phyloP scores from a whole-genome alignment of 2,888 invertebrate genomes.

The Diachrysia chrysitis region DNA sequence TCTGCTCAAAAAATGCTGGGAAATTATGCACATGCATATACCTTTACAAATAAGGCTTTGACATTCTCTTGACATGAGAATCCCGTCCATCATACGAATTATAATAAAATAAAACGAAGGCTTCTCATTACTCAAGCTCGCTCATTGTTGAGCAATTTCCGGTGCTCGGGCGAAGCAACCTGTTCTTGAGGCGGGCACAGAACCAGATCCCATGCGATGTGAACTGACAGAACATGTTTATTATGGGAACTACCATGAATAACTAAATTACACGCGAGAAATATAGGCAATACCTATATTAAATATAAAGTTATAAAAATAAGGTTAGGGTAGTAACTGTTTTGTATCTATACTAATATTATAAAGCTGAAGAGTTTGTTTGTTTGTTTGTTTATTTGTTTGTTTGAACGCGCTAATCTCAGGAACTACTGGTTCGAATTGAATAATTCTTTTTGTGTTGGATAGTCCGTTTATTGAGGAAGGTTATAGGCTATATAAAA shows the following conservation, averaged over 20 bases:
- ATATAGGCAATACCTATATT: neutral
- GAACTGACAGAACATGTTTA: constrained; percentile 16
- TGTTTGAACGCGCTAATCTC: too few relatives aligned
- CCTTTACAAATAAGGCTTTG: neutral
- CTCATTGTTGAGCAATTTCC: constrained; percentile 58
- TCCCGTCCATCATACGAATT: constrained; percentile 27
- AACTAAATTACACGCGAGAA: neutral
- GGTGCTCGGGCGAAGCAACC: constrained; percentile 42
- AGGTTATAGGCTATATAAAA: too few relatives aligned
- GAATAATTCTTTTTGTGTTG: too few relatives aligned
- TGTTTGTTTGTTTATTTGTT: too few relatives aligned
- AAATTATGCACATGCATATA: neutral
- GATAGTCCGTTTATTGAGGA: too few relatives aligned
- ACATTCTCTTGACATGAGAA: neutral
- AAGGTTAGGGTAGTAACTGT: too few relatives aligned
- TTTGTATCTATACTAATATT: too few relatives aligned
- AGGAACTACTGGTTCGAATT: too few relatives aligned
- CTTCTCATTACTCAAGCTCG: constrained; percentile 31
- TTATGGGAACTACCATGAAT: neutral
- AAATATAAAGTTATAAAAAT: too few relatives aligned
- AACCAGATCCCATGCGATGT: constrained; percentile 38
- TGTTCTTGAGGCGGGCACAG: constrained; percentile 36
- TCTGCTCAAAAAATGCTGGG: neutral
- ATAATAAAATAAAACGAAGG: constrained; percentile 26
- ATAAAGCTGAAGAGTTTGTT: too few relatives aligned